Conservation (phyloP, 2,113 vertebrate species). For the Gambusia affinis region DNA sequence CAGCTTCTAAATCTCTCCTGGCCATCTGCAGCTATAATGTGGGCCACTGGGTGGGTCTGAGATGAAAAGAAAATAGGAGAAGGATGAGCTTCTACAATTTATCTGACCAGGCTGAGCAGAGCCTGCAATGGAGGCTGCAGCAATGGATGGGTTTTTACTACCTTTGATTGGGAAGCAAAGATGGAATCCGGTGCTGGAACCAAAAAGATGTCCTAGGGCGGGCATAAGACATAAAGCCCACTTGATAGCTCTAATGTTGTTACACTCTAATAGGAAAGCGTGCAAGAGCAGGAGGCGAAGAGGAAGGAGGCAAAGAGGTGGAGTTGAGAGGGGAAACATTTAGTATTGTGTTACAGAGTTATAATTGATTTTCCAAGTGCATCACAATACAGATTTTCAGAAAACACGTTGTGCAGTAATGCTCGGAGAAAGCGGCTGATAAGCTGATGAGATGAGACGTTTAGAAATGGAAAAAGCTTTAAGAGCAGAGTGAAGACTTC, state of each 20-base stretch:
- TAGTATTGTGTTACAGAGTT: constrained; percentile 60
- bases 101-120: constrained; percentile 64
- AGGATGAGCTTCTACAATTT: constrained; percentile 74
- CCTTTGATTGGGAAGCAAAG: constrained; percentile 70
- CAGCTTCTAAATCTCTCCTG: constrained; percentile 74
- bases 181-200: constrained; percentile 71
- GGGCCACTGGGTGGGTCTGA: constrained; percentile 69
- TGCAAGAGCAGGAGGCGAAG: constrained; percentile 19
- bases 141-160: constrained; percentile 63
- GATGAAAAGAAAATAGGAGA: constrained; percentile 72
- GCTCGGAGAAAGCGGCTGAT: constrained; percentile 56
- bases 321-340: constrained; percentile 53
- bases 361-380: constrained; percentile 78
- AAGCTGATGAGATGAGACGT: constrained; percentile 61
- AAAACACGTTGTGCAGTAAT: constrained; percentile 56
- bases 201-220: constrained; percentile 66
- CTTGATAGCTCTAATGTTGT: constrained; percentile 57
- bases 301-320: constrained; percentile 37
- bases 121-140: constrained; percentile 48
- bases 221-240: constrained; percentile 67
- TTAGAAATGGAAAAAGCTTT: constrained; percentile 70
- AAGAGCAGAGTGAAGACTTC: constrained; percentile 44
- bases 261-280: constrained; percentile 51
- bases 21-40: constrained; percentile 77
- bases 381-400: constrained; percentile 63